Evolutionary conservation across 1,140 invertebrate species (phyloP), one percentile per base, ranked within the genome.

Genomic region (Triops longicaudatus): DNA sequence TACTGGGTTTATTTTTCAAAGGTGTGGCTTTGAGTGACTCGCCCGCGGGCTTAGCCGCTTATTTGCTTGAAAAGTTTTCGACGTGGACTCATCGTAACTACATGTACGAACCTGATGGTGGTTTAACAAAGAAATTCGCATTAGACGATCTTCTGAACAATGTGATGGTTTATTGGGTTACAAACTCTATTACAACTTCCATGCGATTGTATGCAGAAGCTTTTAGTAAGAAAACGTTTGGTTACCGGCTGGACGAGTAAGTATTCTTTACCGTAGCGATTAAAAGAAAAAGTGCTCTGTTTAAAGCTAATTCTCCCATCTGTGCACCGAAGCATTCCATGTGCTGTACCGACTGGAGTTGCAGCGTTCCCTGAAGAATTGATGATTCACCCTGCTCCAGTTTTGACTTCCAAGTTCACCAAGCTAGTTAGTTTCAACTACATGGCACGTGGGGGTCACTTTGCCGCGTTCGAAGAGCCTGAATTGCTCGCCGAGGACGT

Each of bases 81-180:
- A 86, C 90, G 0, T 91, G 90, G 88, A 93, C 91, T 1, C 90
- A 95, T 82, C 77, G 81, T 0, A 83, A 86, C 1, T 89, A 87
- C 79, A 84, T 83, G 78, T 75, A 85, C 0, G 82, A 87, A 26
- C 80, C 84, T 0, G 92, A 96, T 83, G 94, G 93, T 22, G 92
- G 92, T 1, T 81, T 96, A 0, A 86, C 87, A 0, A 78, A 84
- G 44, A 88, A 88, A 79, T 90, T 87, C 81, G 83, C 85, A 7
- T 83, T 91, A 73, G 91, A 93, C 74, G 91, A 94, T 79, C 83
- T 97, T 4, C 84, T 97, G 4, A 95, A 96, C 79, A 95, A 95
- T 81, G 82, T 97, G 0, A 96, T 95, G 92, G 83, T 96, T 37
- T 97, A 96, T 83, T 97, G 93, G 90, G 81, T 90, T 0, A 90